Percentiles rank a stretch among this genome's conserved stretches.
phyloP scores from a whole-genome alignment of 1,140 invertebrate species.

The Macrocentrus cingulum region DNA sequence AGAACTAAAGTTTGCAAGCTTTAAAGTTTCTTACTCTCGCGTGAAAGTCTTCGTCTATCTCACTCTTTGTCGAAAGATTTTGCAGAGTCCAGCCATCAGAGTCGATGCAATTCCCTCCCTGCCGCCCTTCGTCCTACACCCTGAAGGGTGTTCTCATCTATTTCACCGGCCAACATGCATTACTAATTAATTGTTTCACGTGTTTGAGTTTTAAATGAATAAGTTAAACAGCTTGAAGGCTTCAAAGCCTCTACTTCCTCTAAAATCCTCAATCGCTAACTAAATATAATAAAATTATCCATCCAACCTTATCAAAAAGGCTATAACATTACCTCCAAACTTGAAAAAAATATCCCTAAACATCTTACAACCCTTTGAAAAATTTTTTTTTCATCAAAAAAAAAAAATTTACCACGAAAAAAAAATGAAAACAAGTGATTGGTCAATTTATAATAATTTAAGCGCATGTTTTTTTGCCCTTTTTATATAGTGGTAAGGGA shows the following conservation, averaged over 20 bases:
- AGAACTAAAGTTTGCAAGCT: constrained; percentile 54
- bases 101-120: too few relatives aligned
- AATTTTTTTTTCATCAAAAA: too few relatives aligned
- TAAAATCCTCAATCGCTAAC: too few relatives aligned
- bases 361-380: too few relatives aligned
- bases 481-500: neutral
- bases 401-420: too few relatives aligned
- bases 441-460: neutral
- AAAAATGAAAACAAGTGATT: constrained; percentile 26
- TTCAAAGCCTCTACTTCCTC: constrained; percentile 5
- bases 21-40: constrained; percentile 54
- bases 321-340: too few relatives aligned
- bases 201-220: constrained; percentile 56
- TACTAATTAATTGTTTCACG: constrained; percentile 57
- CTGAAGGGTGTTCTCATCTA: constrained; percentile 2
- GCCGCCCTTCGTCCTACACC: too few relatives aligned
- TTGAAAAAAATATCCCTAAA: too few relatives aligned
- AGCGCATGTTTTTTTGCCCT: neutral
- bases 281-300: too few relatives aligned
- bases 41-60: constrained; percentile 32
- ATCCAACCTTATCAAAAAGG: too few relatives aligned
- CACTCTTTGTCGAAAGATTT: constrained; percentile 28
- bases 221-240: constrained; percentile 47
- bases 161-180: constrained; percentile 48
- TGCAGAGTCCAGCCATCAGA: constrained; percentile 26